Base-by-base conservation (phyloP, 2,888 invertebrate species). In the Acrobasis repandana region DNA sequence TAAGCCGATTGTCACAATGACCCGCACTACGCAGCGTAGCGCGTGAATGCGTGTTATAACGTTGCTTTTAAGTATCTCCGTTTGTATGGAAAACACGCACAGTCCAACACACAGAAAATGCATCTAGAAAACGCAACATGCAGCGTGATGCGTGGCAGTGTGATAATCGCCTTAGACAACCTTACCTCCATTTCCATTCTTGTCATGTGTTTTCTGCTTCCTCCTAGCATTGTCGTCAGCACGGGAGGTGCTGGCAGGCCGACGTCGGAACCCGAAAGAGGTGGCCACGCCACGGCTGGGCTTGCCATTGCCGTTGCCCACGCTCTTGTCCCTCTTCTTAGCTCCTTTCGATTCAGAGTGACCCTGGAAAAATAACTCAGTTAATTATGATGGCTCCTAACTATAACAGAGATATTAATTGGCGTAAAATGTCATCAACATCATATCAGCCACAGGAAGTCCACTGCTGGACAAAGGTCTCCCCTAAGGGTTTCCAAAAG, bases 191-290 rank as follows among this genome's bases (percentile, higher is more conserved):
- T 92, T 92, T 49, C 93, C 93, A 74, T 93, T 93, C 61, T 84
- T 90, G 66, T 93, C 92, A 34, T 86, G 86, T 43, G 84, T 74
- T 66, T 89, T 86, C 73, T 85, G 84, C 71, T 87, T 88, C 65
- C 88, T 80, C 28, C 90, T 79, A 28, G 87, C 82, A 72, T 90
- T 88, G 77, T 90, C 90, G 65, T 90, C 91, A 8, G 91, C 90
- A 5, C 92, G 83, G 47, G 90, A 91, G 50, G 85, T 85, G 79
- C 90, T 90, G 66, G 92, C 92, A 1, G 92, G 93, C 61, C 95
- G 94, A 63, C 95, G 94, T 58, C 96, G 95, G 88, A 97, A 97
- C 56, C 97, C 97, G 83, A 97, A 97, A 50, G 97, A 96, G 79
- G 96, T 96, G 62, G 96, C 95, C 66, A 96, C 95, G 58, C 97